These are phyloP conservation scores for Drosophila basisetae DNA, from an alignment of 2,888 invertebrate species.

Conservation along the genomic window DNA sequence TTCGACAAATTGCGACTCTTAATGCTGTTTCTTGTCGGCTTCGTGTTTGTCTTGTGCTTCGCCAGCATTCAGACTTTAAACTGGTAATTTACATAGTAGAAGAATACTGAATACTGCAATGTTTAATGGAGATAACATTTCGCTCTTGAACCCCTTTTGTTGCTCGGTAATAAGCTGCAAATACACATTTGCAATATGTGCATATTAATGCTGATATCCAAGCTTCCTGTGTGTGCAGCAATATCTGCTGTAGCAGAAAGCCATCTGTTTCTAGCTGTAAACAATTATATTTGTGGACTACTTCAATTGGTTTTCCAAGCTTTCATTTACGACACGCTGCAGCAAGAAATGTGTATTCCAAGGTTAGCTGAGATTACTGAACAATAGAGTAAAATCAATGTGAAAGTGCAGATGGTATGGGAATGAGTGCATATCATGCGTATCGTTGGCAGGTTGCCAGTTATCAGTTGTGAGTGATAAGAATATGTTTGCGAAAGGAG, in stretches of 20 bases:
- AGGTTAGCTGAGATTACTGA: not conserved
- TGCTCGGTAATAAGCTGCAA: slow-evolving; percentile 5
- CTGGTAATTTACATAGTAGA: slow-evolving; percentile 35
- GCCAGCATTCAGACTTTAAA: slow-evolving; percentile 58
- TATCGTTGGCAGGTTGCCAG: slow-evolving; percentile 10
- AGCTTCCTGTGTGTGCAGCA: slow-evolving; percentile 40
- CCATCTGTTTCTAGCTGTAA: slow-evolving; percentile 9
- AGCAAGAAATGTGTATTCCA: not conserved
- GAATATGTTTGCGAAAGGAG: slow-evolving; percentile 4
- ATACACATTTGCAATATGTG: not conserved
- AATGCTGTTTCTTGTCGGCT: slow-evolving; percentile 65
- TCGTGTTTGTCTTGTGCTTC: slow-evolving; percentile 59
- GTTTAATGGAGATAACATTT: not conserved
- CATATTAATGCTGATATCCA: slow-evolving; percentile 1
- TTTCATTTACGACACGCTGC: not conserved
- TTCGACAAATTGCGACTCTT: not conserved
- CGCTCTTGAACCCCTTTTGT: slow-evolving; percentile 13
- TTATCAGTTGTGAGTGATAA: slow-evolving; percentile 45
- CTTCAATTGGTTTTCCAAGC: not conserved
- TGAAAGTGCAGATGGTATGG: slow-evolving; percentile 1
- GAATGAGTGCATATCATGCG: not conserved
- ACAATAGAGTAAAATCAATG: not conserved
- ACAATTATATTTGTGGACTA: not conserved
- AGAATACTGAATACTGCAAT: not conserved
- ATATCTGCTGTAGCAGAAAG: slow-evolving; percentile 7